These are phyloP conservation scores for Lampropteryx suffumata DNA, from an alignment of 2,888 invertebrate genomes.

Conservation along the genomic window DNA sequence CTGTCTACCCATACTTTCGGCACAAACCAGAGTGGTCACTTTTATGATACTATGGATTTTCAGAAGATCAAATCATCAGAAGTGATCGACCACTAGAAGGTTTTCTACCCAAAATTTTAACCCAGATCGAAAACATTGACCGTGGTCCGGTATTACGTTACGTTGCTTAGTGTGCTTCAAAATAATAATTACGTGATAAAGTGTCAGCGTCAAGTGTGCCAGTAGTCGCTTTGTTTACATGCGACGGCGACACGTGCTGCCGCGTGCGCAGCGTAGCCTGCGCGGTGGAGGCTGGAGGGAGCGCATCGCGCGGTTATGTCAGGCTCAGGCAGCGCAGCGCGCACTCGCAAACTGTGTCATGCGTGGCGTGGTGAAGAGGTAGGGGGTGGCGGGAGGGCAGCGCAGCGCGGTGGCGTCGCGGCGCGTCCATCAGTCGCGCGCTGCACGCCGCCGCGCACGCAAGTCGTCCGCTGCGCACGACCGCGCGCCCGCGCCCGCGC, in stretches of 20 bases:
- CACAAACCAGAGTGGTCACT: too few species aligned
- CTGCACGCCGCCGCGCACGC: constrained; percentile 57
- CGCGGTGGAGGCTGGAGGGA: constrained; percentile 26
- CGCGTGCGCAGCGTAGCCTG: constrained; percentile 17
- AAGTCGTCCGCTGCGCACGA: constrained; percentile 49
- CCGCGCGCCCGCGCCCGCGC: constrained; percentile 49
- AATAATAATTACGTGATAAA: constrained; percentile 26
- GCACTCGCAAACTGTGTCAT: not conserved
- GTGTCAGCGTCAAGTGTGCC: constrained; percentile 27
- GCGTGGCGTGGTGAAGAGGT: constrained; percentile 28
- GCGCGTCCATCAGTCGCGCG: constrained; percentile 51
- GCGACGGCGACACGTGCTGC: constrained; percentile 51
- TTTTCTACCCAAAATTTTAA: not conserved
- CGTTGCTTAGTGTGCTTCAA: not conserved
- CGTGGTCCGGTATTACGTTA: constrained; percentile 4
- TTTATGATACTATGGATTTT: too few species aligned
- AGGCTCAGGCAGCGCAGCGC: not conserved
- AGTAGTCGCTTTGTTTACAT: constrained; percentile 60
- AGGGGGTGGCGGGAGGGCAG: constrained; percentile 36
- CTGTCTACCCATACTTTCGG: too few species aligned
- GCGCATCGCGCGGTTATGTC: constrained; percentile 28
- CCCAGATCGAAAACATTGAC: constrained; percentile 3
- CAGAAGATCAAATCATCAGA: too few species aligned
- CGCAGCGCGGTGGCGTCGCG: constrained; percentile 37
- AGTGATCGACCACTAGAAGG: too few species aligned